Base-by-base conservation (phyloP, 2,797 vertebrate species). In the Iguana delicatissima region DNA sequence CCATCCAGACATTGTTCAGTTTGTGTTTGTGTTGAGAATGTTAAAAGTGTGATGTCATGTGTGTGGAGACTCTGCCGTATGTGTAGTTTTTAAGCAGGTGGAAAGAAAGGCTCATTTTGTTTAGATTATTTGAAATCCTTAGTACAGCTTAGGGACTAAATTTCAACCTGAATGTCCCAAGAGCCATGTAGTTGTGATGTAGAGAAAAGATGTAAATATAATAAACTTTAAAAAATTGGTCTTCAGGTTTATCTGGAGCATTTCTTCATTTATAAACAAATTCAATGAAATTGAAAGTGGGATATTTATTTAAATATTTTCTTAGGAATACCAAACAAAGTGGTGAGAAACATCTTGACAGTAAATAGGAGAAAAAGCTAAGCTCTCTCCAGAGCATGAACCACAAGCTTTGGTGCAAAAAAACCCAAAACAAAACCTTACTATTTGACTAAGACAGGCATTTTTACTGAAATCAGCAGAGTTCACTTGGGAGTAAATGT, bases 291-390 rank as follows among this genome's bases (percentile, higher is more conserved):
- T 1, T 14, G 2, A 79, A 84, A 79, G 86, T 1, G 10, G 59
- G 81, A 92, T 89, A 91, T 50, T 94, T 74, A 1, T 93, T 96
- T 93, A 95, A 94, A 92, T 89, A 26, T 6, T 3, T 91, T 95
- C 92, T 94, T 93, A 88, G 1, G 0, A 89, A 95, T 87, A 86
- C 46, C 85, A 95, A 94, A 91, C 79, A 89, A 87, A 95, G 94
- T 95, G 89, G 62, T 80, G 89, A 73, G 80, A 94, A 89, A 57
- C 89, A 83, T 96, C 95, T 94, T 96, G 95, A 93, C 9, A 2
- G 52, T 87, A 77, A 88, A 93, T 64, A 24, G 87, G 92, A 92
- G 85, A 89, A 89, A 93, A 86, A 86, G 74, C 94, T 89, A 91
- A 93, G 84, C 72, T 76, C 7, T 85, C 24, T 89, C 74, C 62